Percentiles rank a stretch among this genome's conserved stretches.
Evolutionary conservation across 2,797 vertebrate species (phyloP).

Genomic region (Paramormyrops hopkinsi): DNA sequence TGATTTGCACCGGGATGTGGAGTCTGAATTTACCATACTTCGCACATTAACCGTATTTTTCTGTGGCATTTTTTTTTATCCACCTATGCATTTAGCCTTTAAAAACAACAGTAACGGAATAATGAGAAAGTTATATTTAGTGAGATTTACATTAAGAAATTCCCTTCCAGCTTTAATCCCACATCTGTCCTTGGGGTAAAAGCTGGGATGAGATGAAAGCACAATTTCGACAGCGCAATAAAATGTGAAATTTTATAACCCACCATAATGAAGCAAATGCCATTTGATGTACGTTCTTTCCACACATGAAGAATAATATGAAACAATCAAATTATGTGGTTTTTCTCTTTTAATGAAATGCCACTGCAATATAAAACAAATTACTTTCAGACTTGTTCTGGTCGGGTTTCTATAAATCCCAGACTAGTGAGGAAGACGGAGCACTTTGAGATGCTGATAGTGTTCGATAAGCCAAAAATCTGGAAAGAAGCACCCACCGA

Average conservation of each 20-base stretch:
- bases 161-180: not conserved
- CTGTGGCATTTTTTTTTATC: not conserved
- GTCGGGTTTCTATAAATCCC: not conserved
- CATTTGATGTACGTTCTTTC: not conserved
- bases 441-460: not conserved
- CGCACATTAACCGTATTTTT: not conserved
- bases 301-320: not conserved
- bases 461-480: not conserved
- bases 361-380: constrained; percentile 7
- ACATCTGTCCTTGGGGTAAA: not conserved
- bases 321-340: not conserved
- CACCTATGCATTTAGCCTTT: not conserved
- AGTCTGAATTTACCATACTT: not conserved
- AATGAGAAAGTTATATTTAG: not conserved
- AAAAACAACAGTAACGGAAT: not conserved
- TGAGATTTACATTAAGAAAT: not conserved
- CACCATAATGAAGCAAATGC: not conserved
- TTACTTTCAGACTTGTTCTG: not conserved
- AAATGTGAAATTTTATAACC: not conserved
- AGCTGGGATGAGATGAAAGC: not conserved
- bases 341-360: constrained; percentile 3
- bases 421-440: not conserved
- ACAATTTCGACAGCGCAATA: not conserved
- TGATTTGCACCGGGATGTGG: not conserved
- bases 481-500: not conserved